Percentiles rank a stretch among this genome's conserved stretches.
These are phyloP conservation scores for Morbakka virulenta DNA, from an alignment of 30 jellyfish, hydroid and myxozoan species.

Conservation along the genomic window DNA sequence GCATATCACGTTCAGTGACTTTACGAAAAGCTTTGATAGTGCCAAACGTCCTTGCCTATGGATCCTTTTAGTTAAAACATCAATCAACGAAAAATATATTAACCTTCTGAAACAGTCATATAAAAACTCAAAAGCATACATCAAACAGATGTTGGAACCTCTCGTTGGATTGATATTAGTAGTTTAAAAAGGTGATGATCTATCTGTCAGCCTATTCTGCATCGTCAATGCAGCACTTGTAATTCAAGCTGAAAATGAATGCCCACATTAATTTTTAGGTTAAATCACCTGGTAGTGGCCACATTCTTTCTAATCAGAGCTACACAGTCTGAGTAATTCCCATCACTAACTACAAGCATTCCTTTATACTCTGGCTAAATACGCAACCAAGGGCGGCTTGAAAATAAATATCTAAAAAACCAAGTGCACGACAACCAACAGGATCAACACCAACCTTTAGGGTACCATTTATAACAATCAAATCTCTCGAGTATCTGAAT, in stretches of 20 bases:
- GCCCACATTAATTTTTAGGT: constrained; percentile 13
- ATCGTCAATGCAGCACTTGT: constrained; percentile 32
- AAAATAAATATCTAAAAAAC: no score
- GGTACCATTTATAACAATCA: constrained; percentile 14
- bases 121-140: not conserved
- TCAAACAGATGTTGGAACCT: not conserved
- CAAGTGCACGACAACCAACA: no score
- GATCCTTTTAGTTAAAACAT: not conserved
- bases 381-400: no score
- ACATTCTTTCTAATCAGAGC: constrained; percentile 8
- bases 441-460: constrained; percentile 25
- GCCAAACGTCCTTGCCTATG: not conserved
- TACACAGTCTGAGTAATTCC: no score
- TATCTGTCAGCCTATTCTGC: constrained; percentile 6
- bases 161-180: constrained; percentile 5
- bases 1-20: constrained; percentile 6
- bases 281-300: constrained; percentile 12
- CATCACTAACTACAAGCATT: no score
- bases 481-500: constrained; percentile 36
- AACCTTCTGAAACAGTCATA: no score
- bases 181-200: constrained; percentile 6
- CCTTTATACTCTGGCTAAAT: no score
- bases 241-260: constrained; percentile 23
- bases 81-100: not conserved
- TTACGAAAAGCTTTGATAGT: no score